phyloP scores from a whole-genome alignment of 2,888 invertebrate species.

The Unio delphinus region DNA sequence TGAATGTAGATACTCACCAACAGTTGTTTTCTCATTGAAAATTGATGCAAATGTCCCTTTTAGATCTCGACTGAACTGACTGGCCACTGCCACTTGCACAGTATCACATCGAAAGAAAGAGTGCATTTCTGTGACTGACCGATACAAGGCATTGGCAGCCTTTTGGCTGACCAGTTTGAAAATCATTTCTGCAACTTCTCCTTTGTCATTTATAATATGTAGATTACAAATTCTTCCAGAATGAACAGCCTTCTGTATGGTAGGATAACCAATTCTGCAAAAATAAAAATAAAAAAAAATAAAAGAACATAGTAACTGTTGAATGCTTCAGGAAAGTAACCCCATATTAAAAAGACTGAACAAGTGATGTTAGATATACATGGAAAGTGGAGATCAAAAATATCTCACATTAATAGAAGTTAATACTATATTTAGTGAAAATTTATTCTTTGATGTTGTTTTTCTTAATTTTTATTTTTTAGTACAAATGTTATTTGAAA shows the following conservation, averaged over 20 bases:
- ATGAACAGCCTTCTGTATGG: slow-evolving; percentile 67
- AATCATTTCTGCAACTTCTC: slow-evolving; percentile 73
- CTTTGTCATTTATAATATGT: slow-evolving; percentile 59
- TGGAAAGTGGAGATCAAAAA: no score
- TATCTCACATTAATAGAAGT: no score
- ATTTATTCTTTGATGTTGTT: no score
- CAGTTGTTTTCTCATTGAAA: slow-evolving; percentile 81
- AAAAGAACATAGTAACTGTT: background rate
- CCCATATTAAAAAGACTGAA: background rate
- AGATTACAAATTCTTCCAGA: slow-evolving; percentile 62
- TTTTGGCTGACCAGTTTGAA: slow-evolving; percentile 87
- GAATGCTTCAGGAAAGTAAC: background rate
- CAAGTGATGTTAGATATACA: no score
- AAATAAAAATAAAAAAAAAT: background rate
- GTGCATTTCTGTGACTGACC: slow-evolving; percentile 91
- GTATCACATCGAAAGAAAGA: slow-evolving; percentile 95
- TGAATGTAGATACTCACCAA: slow-evolving; percentile 47
- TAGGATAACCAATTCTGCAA: slow-evolving; percentile 65
- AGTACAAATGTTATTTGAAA: no score
- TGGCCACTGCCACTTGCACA: slow-evolving; percentile 87
- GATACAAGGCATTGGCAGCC: slow-evolving; percentile 80
- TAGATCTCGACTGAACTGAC: slow-evolving; percentile 89
- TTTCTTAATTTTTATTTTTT: no score
- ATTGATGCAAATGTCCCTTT: slow-evolving; percentile 92
- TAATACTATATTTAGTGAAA: no score